Evolutionary conservation across 2,888 invertebrate genomes (phyloP), one percentile per base, ranked within the genome.

Genomic region (Melanchra persicariae): DNA sequence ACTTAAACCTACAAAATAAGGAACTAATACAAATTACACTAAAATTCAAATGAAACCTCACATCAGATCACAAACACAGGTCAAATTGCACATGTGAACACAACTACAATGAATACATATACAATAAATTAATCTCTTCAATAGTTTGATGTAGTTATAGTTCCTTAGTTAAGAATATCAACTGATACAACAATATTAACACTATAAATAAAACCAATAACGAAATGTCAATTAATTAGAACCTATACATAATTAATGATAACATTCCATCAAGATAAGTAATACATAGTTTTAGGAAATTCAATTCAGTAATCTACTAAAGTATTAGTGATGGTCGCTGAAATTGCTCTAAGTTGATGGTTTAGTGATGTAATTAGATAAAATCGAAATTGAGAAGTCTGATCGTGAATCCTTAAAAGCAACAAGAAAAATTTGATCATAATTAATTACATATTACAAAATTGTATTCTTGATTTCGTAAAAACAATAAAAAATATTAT

Each of bases 61-160:
- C 93, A 93, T 95, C 95, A 95, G 95, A 96, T 96, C 96, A 95
- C 95, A 94, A 94, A 94, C 93, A 93, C 92, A 91, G 90, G 91
- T 93, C 91, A 91, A 93, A 94, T 94, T 94, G 94, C 93, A 94
- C 93, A 90, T 92, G 88, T 93, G 90, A 94, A 94, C 91, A 93
- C 92, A 91, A 92, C 91, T 94, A 93, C 92, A 86, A 91, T 89
- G 87, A 88, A 91, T 91, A 90, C 89, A 91, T 89, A 91, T 91
- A 93, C 89, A 94, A 94, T 95, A 96, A 95, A 94, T 95, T 95
- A 96, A 95, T 95, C 95, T 95, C 95, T 91, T 92, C 85, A 87
- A 89, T 89, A 91, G 75, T 87, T 91, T 91, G 85, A 91, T 92
- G 90, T 91, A 91, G 86, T 88, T 91, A 87, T 82, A 88, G 88